Conservation (phyloP, 2,113 vertebrate species). For the Leiothrix lutea region DNA sequence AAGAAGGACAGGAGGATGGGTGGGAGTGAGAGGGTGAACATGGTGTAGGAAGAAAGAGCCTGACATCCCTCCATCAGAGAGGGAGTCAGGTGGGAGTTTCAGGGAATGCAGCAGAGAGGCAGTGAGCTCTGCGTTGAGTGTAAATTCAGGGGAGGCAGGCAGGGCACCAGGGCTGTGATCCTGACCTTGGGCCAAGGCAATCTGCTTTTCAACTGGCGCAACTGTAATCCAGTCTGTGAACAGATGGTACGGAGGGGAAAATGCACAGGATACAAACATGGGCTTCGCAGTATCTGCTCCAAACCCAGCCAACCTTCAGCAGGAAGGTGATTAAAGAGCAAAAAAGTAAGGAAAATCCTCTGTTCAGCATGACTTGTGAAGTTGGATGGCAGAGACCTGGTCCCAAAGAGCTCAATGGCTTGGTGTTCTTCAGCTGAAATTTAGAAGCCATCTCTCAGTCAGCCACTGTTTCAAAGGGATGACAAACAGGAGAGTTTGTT, state of each 20-base stretch:
- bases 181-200: slow-evolving; percentile 70
- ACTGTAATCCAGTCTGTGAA: slow-evolving; percentile 67
- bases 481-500: background rate
- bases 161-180: background rate
- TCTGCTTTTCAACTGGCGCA: slow-evolving; percentile 70
- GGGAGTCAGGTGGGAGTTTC: background rate
- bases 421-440: background rate
- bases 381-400: background rate
- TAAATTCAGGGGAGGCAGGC: background rate
- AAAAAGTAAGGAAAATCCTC: slow-evolving; percentile 1
- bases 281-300: slow-evolving; percentile 12
- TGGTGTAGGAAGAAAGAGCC: background rate
- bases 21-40: background rate
- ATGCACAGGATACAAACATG: slow-evolving; percentile 35
- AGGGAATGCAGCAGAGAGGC: background rate
- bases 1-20: background rate
- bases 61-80: background rate
- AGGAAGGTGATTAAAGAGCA: slow-evolving; percentile 8
- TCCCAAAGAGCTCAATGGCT: background rate
- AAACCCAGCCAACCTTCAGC: slow-evolving; percentile 62
- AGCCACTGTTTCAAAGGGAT: background rate
- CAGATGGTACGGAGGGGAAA: slow-evolving; percentile 64
- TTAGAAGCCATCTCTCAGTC: background rate
- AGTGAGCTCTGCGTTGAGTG: background rate
- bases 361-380: background rate